Conservation (phyloP, 2,113 vertebrate genomes). For the Myodes glareolus region DNA sequence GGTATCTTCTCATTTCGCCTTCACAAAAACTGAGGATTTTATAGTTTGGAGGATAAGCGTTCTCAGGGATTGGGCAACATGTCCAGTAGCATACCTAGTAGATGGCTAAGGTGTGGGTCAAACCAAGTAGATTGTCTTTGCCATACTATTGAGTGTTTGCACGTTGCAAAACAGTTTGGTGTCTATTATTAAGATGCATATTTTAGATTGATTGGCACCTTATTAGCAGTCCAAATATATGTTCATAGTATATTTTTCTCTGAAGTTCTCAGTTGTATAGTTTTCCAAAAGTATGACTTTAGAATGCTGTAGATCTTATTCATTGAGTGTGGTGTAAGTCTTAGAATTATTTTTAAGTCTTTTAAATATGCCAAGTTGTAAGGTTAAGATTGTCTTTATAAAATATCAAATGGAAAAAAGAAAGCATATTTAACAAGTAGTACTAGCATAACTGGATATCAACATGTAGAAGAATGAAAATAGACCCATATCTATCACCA, state of each 20-base stretch:
- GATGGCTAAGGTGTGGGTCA: background rate
- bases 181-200: conserved; percentile 3
- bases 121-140: background rate
- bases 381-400: conserved; percentile 17
- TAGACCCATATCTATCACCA: too few relatives aligned
- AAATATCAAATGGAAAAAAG: background rate
- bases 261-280: conserved; percentile 33
- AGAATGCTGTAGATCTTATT: conserved; percentile 32
- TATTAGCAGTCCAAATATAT: conserved; percentile 44
- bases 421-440: too few relatives aligned
- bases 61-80: background rate
- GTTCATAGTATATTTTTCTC: conserved; percentile 33
- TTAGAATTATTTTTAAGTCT: conserved; percentile 38
- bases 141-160: background rate
- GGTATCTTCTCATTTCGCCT: conserved; percentile 8
- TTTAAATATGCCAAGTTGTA: conserved; percentile 35
- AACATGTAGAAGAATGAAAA: too few relatives aligned
- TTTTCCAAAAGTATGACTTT: conserved; percentile 33
- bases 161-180: conserved; percentile 35
- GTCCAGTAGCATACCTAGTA: background rate
- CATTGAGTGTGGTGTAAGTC: background rate
- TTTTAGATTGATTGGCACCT: conserved; percentile 1
- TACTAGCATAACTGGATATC: too few relatives aligned
- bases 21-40: conserved; percentile 51
- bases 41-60: conserved; percentile 17